These are phyloP conservation scores for Hecatera dysodea DNA, from an alignment of 2,888 invertebrate species.

Conservation along the genomic window DNA sequence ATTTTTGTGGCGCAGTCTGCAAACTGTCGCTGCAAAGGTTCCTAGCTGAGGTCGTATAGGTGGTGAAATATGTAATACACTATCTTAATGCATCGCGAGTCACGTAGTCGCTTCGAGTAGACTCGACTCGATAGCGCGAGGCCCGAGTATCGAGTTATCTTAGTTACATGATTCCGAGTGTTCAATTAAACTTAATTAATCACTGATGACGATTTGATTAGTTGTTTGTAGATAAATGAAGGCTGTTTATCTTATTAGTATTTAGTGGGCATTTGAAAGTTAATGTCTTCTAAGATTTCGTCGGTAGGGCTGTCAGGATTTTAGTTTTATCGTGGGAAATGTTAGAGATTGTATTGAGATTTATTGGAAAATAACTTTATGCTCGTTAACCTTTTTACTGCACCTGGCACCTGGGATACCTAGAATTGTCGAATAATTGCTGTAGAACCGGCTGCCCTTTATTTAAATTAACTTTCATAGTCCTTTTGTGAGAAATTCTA, in stretches of 20 bases:
- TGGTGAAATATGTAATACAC: slow-evolving; percentile 83
- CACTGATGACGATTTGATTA: slow-evolving; percentile 71
- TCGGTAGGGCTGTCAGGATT: slow-evolving; percentile 50
- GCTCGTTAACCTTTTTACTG: slow-evolving; percentile 51
- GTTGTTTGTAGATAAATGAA: slow-evolving; percentile 64
- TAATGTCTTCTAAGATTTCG: slow-evolving; percentile 59
- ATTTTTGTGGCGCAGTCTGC: slow-evolving; percentile 45
- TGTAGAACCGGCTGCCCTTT: slow-evolving; percentile 3
- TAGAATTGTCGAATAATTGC: slow-evolving; percentile 25
- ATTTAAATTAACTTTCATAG: slow-evolving; percentile 1
- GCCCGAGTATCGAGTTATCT: slow-evolving; percentile 66
- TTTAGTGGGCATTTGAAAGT: slow-evolving; percentile 63
- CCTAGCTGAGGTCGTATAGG: slow-evolving; percentile 72
- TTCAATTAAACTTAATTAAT: slow-evolving; percentile 78
- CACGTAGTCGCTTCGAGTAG: slow-evolving; percentile 75
- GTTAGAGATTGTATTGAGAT: slow-evolving; percentile 40
- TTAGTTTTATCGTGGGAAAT: slow-evolving; percentile 53
- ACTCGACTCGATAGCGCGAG: slow-evolving; percentile 67
- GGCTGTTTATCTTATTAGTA: slow-evolving; percentile 64
- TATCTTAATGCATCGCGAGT: slow-evolving; percentile 84
- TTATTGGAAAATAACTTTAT: slow-evolving; percentile 51
- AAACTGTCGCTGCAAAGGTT: slow-evolving; percentile 55
- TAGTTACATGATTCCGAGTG: slow-evolving; percentile 66
- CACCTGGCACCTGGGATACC: slow-evolving; percentile 12
- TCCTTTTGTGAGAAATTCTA: neutral